Conservation (phyloP, 2,113 vertebrate species). For the Catharus bicknelli region DNA sequence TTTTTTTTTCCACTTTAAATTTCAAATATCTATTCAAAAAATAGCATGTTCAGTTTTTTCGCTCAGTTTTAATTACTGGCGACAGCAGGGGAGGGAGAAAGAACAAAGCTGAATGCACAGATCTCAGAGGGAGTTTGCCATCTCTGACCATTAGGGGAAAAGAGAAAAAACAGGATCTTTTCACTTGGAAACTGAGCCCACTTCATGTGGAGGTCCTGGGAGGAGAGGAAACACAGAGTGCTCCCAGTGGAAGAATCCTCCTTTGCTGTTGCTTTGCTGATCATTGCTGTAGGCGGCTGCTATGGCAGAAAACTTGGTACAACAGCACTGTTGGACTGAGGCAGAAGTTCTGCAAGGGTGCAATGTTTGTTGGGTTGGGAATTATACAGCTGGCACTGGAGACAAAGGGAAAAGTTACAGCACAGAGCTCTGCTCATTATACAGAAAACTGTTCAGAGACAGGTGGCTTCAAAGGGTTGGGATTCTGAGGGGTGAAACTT, state of each 20-base stretch:
- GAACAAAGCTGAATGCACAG: slow-evolving; percentile 4
- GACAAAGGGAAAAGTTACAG: slow-evolving; percentile 20
- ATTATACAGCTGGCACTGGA: neutral
- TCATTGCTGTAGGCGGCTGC: neutral
- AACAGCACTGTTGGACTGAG: neutral
- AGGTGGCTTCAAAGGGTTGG: neutral
- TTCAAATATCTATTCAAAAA: slow-evolving; percentile 70
- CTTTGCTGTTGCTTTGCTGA: neutral
- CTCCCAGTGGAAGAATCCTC: neutral
- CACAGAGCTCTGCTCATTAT: neutral
- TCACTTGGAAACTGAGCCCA: neutral
- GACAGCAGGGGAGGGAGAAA: neutral
- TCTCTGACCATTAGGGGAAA: slow-evolving; percentile 37
- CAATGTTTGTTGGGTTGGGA: neutral
- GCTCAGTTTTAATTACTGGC: slow-evolving; percentile 45
- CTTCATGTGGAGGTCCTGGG: neutral
- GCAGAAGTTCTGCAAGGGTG: neutral
- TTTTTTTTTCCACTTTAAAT: slow-evolving; percentile 67
- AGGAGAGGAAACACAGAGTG: neutral
- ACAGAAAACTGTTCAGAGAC: neutral
- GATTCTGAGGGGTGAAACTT: neutral
- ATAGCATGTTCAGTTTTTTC: slow-evolving; percentile 52
- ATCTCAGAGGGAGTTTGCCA: slow-evolving; percentile 13
- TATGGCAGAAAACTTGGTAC: neutral
- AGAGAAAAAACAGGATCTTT: neutral